Conservation (phyloP, 2,797 vertebrate species). For the Numenius phaeopus region DNA sequence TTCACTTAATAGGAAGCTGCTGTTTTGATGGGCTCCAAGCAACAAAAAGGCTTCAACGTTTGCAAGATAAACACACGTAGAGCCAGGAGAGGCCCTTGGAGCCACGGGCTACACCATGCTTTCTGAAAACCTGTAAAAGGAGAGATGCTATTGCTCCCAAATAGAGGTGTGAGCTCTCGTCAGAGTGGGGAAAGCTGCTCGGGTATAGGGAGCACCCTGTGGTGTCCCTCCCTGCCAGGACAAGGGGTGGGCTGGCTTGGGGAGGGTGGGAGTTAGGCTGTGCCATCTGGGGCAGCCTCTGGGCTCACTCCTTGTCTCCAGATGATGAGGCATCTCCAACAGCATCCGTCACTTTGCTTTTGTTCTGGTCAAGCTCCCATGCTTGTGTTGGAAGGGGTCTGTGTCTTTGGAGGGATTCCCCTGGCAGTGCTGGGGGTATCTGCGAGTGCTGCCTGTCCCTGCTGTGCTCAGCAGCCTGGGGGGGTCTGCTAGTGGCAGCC, state of each 20-base stretch:
- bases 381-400: background rate
- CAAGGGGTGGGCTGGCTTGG: background rate
- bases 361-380: background rate
- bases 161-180: background rate
- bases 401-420: background rate
- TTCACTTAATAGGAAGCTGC: background rate
- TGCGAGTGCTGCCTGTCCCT: background rate
- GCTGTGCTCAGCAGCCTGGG: background rate
- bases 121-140: background rate
- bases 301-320: background rate
- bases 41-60: background rate
- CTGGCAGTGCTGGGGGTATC: background rate
- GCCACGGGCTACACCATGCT: background rate
- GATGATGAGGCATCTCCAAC: background rate
- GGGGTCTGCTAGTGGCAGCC: background rate
- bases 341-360: background rate
- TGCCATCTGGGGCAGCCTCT: background rate
- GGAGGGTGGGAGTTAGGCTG: background rate
- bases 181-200: background rate
- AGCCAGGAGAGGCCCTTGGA: background rate
- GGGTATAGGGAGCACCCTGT: background rate
- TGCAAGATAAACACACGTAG: background rate
- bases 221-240: rapidly evolving
- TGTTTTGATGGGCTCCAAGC: background rate
- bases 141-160: background rate